Evolutionary conservation across 2,888 invertebrate genomes (phyloP).

Genomic region (Amphipyra berbera): DNA sequence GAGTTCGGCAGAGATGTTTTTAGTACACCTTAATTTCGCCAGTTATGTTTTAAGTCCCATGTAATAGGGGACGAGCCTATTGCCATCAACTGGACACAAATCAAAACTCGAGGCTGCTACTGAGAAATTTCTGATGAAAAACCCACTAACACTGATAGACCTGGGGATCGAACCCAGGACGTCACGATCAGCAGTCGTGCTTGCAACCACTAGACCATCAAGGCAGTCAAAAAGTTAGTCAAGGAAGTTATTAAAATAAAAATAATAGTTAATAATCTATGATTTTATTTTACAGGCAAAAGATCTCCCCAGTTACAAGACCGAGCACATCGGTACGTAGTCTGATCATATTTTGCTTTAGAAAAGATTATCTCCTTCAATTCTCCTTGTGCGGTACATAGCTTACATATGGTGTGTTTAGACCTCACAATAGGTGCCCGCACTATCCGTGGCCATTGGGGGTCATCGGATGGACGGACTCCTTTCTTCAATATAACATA

Average conservation of each 20-base stretch:
- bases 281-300: slow-evolving; percentile 91
- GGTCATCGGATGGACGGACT: slow-evolving; percentile 80
- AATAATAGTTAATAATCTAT: slow-evolving; percentile 16
- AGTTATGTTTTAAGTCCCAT: too few species aligned
- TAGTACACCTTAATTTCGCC: too few species aligned
- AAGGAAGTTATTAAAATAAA: neutral
- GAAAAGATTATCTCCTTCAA: slow-evolving; percentile 94
- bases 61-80: too few species aligned
- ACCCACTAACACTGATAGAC: too few species aligned
- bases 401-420: slow-evolving; percentile 93
- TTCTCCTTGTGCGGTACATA: slow-evolving; percentile 94
- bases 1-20: too few species aligned
- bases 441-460: slow-evolving; percentile 95
- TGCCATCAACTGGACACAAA: too few species aligned
- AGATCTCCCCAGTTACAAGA: slow-evolving; percentile 94
- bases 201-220: too few species aligned
- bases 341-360: slow-evolving; percentile 93
- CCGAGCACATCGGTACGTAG: slow-evolving; percentile 93
- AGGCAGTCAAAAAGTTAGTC: too few species aligned
- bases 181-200: too few species aligned
- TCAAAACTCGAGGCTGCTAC: too few species aligned
- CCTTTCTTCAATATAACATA: slow-evolving; percentile 96
- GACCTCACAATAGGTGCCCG: slow-evolving; percentile 92
- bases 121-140: too few species aligned
- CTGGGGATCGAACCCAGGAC: too few species aligned